Evolutionary conservation across 64 coral and sea anemone species (phyloP), one percentile per base, ranked within the genome.

Genomic region (Stichodactyla mertensii): DNA sequence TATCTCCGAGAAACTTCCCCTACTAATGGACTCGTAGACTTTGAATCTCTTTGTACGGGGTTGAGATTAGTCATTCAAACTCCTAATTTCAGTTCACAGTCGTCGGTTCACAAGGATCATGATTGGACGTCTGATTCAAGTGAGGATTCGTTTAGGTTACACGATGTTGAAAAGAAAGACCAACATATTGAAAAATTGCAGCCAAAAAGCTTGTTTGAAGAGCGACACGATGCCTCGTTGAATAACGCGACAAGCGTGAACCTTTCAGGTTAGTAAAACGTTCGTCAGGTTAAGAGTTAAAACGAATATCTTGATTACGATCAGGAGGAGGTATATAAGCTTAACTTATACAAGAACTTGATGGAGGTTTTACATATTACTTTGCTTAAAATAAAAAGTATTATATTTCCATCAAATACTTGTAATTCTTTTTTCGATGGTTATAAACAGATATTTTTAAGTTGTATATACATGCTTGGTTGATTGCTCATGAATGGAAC

Each of bases 31-130:
- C 93, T 99, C 61, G 83, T 99, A 28, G 91, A 89, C 22, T 99
- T 99, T 60, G 93, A 99, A 80, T 87, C 88, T 16, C 90, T 99
- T 82, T 99, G 97, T 79, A 90, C 77, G 16, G 97, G 97, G 2
- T 88, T 99, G 78, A 90, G 86, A 77, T 86, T 90, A 16, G 93
- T 87, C 1, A 52, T 71, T 71, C 88, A 58, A 20, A 55, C n/a
- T 74, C 55, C 31, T 19, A 81, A 81, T 52, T 55, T 28, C 20
- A 81, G 31, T 4, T 80, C 77, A 51, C 14, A 60, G 15, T 71
- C 77, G 20, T 13, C 85, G 5, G 27, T 55, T 22, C 52, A 53
- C 52, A 79, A 79, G 31, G 51, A 55, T 77, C 87, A 85, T 27
- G 88, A 90, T 51, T 89, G 88, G 64, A 84, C 80, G 19, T 93